Evolutionary conservation across 2,888 invertebrate species (phyloP).

Genomic region (Eupithecia subumbrata): DNA sequence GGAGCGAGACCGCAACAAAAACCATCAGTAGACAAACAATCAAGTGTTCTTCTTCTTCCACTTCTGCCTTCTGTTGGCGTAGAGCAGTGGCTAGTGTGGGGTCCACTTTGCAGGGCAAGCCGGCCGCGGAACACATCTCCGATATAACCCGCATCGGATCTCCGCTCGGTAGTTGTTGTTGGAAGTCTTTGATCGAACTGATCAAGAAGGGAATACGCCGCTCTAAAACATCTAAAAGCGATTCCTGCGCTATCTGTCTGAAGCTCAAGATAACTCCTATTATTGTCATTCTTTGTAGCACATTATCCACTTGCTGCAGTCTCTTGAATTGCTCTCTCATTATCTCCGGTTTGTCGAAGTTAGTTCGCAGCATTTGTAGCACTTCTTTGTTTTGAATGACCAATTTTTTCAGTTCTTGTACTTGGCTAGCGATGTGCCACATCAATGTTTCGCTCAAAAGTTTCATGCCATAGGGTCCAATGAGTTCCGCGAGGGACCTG

Average conservation of each 20-base stretch:
- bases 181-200: constrained; percentile 97
- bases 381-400: constrained; percentile 97
- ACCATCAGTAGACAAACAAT: constrained; percentile 98
- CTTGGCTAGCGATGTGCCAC: constrained; percentile 99
- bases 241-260: constrained; percentile 96
- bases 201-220: constrained; percentile 97
- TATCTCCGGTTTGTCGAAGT: constrained; percentile 99
- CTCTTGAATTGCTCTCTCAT: constrained; percentile 98
- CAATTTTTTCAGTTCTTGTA: constrained; percentile 96
- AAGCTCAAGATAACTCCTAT: constrained; percentile 99
- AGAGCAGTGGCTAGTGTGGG: constrained; percentile 96
- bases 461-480: constrained; percentile 99
- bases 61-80: constrained; percentile 93
- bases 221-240: constrained; percentile 95
- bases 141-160: constrained; percentile 96
- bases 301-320: constrained; percentile 96
- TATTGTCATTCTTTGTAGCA: constrained; percentile 98
- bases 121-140: constrained; percentile 99
- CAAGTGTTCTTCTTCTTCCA: constrained; percentile 96
- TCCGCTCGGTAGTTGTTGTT: constrained; percentile 95
- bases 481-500: constrained; percentile 96
- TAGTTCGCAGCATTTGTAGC: constrained; percentile 94
- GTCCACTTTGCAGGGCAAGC: constrained; percentile 96
- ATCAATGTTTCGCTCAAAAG: constrained; percentile 97
- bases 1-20: constrained; percentile 98